Evolutionary conservation across 2,113 vertebrate species (phyloP).

Genomic region (Coptodon rendalli): DNA sequence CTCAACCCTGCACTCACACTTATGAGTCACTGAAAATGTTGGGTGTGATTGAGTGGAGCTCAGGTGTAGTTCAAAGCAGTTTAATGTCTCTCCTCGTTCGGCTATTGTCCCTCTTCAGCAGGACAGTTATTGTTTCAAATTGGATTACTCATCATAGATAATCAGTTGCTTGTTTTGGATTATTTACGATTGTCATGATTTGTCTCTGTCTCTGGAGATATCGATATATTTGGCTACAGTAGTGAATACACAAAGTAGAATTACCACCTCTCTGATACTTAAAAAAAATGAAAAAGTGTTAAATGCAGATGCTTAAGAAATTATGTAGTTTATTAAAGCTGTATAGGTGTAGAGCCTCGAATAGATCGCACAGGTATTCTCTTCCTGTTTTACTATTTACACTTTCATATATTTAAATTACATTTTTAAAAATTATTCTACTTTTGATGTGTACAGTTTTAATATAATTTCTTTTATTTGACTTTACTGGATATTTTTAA

Average conservation of each 20-base stretch:
- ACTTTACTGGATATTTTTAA: neutral
- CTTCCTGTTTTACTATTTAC: neutral
- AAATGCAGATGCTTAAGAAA: neutral
- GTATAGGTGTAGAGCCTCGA: neutral
- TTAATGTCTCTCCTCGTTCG: neutral
- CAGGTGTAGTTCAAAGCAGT: conserved; percentile 24
- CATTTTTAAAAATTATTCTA: neutral
- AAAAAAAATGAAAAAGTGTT: neutral
- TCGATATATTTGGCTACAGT: neutral
- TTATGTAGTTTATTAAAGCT: neutral
- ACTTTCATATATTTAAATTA: neutral
- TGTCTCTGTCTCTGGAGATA: neutral
- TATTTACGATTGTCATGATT: neutral
- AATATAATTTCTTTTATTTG: neutral
- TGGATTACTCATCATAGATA: neutral
- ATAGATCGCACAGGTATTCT: neutral
- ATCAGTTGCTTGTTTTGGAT: neutral
- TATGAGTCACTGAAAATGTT: conserved; percentile 21
- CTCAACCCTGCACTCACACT: neutral
- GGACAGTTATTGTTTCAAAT: neutral
- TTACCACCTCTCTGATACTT: neutral
- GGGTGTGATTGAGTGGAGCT: neutral
- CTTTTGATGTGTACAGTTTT: neutral
- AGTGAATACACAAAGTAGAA: neutral
- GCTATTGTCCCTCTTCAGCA: neutral